These are phyloP conservation scores for Asteroscopus sphinx DNA, from an alignment of 2,888 invertebrate genomes.

Conservation along the genomic window DNA sequence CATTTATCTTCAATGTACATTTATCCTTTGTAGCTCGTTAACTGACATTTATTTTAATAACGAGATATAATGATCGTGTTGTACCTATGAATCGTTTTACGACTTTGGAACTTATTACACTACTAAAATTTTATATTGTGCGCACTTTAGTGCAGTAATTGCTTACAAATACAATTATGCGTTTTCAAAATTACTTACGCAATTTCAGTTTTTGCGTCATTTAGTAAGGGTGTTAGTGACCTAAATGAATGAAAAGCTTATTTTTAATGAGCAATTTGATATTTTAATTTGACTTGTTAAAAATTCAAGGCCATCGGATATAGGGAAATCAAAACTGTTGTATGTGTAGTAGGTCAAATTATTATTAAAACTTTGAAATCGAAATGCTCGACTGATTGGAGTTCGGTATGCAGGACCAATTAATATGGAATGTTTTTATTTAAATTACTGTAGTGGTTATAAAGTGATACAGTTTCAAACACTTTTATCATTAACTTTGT, in stretches of 20 bases:
- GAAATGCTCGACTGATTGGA: constrained; percentile 43
- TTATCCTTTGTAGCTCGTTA: constrained; percentile 64
- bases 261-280: constrained; percentile 49
- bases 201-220: constrained; percentile 38
- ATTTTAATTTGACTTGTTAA: constrained; percentile 37
- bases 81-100: constrained; percentile 61
- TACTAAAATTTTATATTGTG: constrained; percentile 56
- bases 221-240: constrained; percentile 45
- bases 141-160: constrained; percentile 49
- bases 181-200: constrained; percentile 45
- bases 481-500: constrained; percentile 11
- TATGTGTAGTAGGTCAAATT: constrained; percentile 35
- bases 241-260: constrained; percentile 51
- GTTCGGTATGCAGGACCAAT: constrained; percentile 49
- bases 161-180: constrained; percentile 39
- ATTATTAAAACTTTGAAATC: constrained; percentile 46
- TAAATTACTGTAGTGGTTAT: constrained; percentile 27
- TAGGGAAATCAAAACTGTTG: constrained; percentile 47
- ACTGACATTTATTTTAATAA: constrained; percentile 71
- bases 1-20: constrained; percentile 45
- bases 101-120: constrained; percentile 59
- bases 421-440: constrained; percentile 52
- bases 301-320: constrained; percentile 46
- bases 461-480: constrained; percentile 16
- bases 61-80: constrained; percentile 59